phyloP scores from a whole-genome alignment of 2,888 invertebrate genomes.

The Volucella inanis region DNA sequence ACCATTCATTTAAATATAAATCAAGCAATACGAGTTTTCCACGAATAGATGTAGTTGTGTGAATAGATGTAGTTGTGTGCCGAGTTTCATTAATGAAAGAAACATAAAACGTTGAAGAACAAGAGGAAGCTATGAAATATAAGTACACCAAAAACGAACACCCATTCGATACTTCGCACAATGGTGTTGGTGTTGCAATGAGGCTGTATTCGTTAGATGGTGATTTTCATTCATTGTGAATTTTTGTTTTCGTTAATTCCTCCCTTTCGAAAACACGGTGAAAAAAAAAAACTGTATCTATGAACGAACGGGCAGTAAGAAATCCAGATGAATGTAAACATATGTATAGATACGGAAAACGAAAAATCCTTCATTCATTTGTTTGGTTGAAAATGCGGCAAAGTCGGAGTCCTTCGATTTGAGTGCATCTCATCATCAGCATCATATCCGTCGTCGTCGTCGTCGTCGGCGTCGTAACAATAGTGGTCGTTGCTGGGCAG shows the following conservation, averaged over 20 bases:
- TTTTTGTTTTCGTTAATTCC: conserved; percentile 55
- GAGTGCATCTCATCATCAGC: conserved; percentile 7
- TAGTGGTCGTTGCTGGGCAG: background rate
- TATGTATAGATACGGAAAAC: background rate
- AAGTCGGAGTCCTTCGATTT: conserved; percentile 38
- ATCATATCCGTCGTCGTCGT: background rate
- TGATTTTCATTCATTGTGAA: conserved; percentile 71
- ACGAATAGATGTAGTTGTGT: conserved; percentile 48
- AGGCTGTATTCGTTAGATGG: conserved; percentile 40
- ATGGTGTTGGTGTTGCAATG: conserved; percentile 12
- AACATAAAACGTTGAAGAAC: conserved; percentile 38
- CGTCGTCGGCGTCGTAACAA: background rate
- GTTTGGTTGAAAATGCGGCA: conserved; percentile 21
- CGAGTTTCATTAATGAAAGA: conserved; percentile 73
- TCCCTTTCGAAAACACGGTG: conserved; percentile 21
- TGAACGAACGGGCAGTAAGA: background rate
- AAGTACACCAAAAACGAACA: background rate
- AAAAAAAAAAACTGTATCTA: conserved; percentile 39
- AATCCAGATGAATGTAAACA: background rate
- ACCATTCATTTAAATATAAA: conserved; percentile 75
- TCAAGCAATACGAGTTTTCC: conserved; percentile 73
- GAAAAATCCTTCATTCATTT: conserved; percentile 53
- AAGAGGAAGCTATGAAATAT: conserved; percentile 1
- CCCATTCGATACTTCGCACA: background rate
- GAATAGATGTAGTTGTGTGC: conserved; percentile 36